Conservation (phyloP, 2,113 vertebrate genomes). For the Ageneiosus marmoratus region DNA sequence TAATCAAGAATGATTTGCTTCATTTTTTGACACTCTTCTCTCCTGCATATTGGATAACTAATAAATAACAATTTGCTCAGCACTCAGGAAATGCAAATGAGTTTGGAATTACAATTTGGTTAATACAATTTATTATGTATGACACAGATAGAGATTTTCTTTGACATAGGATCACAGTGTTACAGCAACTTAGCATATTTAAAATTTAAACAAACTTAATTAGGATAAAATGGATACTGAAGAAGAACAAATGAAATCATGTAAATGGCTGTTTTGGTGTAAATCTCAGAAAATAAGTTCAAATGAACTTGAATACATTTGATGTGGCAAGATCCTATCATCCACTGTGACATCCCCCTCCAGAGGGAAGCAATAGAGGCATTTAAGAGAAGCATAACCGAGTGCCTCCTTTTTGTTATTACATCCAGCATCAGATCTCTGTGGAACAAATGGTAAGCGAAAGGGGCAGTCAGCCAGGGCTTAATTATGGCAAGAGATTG, state of each 20-base stretch:
- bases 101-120: background rate
- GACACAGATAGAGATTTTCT: background rate
- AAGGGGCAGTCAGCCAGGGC: background rate
- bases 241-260: background rate
- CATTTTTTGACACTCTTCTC: conserved; percentile 23
- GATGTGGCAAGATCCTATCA: background rate
- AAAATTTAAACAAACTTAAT: background rate
- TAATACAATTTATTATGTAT: background rate
- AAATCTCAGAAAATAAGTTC: background rate
- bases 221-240: background rate
- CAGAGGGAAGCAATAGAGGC: conserved; percentile 56
- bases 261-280: background rate
- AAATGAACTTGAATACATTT: background rate
- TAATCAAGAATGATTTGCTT: conserved; percentile 48
- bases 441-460: conserved; percentile 27
- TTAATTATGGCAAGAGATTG: background rate
- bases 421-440: conserved; percentile 37
- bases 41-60: conserved; percentile 16
- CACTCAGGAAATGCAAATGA: background rate
- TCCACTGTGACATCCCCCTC: conserved; percentile 4
- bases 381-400: conserved; percentile 67
- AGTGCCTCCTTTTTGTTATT: conserved; percentile 60
- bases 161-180: background rate
- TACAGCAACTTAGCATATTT: background rate
- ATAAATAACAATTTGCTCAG: conserved; percentile 28